Evolutionary conservation across 2,113 vertebrate species (phyloP).

Genomic region (Empidonax alnorum): DNA sequence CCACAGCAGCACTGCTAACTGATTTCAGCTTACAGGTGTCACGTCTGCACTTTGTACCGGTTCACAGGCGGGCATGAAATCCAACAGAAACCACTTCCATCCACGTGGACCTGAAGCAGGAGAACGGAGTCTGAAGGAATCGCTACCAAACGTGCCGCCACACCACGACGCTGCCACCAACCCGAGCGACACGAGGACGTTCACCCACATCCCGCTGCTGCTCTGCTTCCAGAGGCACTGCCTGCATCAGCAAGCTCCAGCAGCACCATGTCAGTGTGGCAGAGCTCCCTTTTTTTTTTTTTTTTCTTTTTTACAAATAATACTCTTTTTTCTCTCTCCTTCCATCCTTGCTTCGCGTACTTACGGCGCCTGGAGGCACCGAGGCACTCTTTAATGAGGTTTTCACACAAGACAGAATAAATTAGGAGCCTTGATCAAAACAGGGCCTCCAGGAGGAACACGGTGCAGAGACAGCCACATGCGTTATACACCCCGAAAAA

Average conservation of each 20-base stretch:
- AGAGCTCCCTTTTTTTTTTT: not conserved
- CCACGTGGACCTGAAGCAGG: accelerated
- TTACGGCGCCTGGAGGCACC: not conserved
- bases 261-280: not conserved
- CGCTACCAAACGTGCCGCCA: not conserved
- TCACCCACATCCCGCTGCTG: not conserved
- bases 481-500: not conserved
- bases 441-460: not conserved
- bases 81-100: not conserved
- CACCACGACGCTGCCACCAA: not conserved
- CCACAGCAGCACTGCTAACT: not conserved
- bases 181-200: not conserved
- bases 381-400: not conserved
- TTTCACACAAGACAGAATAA: not conserved
- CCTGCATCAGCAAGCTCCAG: not conserved
- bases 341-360: not conserved
- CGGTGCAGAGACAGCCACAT: not conserved
- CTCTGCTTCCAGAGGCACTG: not conserved
- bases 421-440: constrained; percentile 17
- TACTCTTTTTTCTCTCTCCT: not conserved
- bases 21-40: not conserved
- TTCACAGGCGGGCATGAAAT: not conserved
- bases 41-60: not conserved
- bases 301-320: not conserved
- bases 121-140: not conserved